Base-by-base conservation (phyloP, 2,113 vertebrate genomes). In the Oryzias javanicus region DNA sequence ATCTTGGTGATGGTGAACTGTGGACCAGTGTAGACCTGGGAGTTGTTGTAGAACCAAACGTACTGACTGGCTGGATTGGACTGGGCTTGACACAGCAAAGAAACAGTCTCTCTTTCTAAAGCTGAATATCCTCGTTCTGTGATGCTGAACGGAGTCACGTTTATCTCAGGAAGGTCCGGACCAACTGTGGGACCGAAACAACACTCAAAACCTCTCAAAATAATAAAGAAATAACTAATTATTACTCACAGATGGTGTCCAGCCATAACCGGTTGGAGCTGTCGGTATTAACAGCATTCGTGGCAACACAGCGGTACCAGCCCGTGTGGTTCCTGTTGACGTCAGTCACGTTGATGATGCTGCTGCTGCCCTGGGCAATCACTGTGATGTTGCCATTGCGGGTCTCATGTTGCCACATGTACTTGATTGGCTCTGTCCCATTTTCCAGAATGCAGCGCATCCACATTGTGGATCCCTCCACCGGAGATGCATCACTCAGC, bases 1-100 rank as follows among this genome's bases (percentile, higher is more conserved):
- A 95, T 91, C 46, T 84, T 90, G 10, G 85, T 15, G 25, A 98
- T 94, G 82, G 91, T 78, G 6, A 89, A 93, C 76, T 91, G 91
- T 4, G 92, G 92, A 1, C 95, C 94, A 0, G 73, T 1, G 70
- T 91, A 91, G 29, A 96, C 85, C 86, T 95, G 93, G n/a, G 93
- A 91, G 8, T 94, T 93, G 42, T 94, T 95, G 84, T 90, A 92
- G 80, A 95, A 94, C 96, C 95, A 96, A 47, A 93, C 49, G 0
- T 95, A 97, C 75, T 89, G 92, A 80, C 95, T 95, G 18, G 91
- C 90, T 0, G 96, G 94, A 63, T 93, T 95, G 78, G 95, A 95
- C 14, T 91, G 88, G 0, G 95, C 95, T 69, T 91, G 84, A 89
- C 94, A 98, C 69, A 90, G 90, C 76, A 97, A 76, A 10, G 91